Conservation (phyloP, 1,140 invertebrate species). For the Gerris buenoi region DNA sequence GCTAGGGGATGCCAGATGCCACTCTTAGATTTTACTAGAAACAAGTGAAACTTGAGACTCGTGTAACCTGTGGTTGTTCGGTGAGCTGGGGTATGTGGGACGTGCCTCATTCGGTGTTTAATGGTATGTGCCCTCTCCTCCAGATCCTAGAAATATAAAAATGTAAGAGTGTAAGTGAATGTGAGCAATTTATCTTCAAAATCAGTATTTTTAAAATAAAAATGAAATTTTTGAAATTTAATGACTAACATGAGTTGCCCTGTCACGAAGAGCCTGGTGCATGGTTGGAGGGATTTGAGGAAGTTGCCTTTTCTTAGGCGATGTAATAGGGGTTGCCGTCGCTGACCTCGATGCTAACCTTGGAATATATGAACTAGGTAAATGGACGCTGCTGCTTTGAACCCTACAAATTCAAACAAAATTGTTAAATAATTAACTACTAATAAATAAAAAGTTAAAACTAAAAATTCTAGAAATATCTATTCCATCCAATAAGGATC, state of each 20-base stretch:
- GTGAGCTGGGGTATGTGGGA: slow-evolving; percentile 26
- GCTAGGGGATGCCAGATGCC: too few relatives aligned
- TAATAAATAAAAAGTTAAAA: too few relatives aligned
- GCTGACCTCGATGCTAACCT: slow-evolving; percentile 41
- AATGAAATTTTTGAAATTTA: slow-evolving; percentile 4
- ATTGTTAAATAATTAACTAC: too few relatives aligned
- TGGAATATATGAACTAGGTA: slow-evolving; percentile 25
- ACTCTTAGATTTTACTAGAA: too few relatives aligned
- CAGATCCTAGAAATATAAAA: slow-evolving; percentile 45
- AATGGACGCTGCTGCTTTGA: background rate
- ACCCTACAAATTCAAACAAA: too few relatives aligned
- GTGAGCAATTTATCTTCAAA: background rate
- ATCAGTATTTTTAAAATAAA: background rate
- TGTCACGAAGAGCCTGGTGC: slow-evolving; percentile 20
- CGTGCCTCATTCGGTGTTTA: slow-evolving; percentile 48
- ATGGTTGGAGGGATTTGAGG: slow-evolving; percentile 61
- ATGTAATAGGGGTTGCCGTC: slow-evolving; percentile 82
- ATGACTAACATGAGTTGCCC: slow-evolving; percentile 24
- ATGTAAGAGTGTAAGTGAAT: background rate
- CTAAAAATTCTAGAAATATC: too few relatives aligned
- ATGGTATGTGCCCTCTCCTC: slow-evolving; percentile 63
- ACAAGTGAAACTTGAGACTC: too few relatives aligned
- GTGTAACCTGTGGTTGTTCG: background rate
- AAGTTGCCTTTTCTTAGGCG: slow-evolving; percentile 86
- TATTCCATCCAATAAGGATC: too few relatives aligned